Conservation (phyloP, 1,140 invertebrate species). For the Cyphomyrmex costatus region DNA sequence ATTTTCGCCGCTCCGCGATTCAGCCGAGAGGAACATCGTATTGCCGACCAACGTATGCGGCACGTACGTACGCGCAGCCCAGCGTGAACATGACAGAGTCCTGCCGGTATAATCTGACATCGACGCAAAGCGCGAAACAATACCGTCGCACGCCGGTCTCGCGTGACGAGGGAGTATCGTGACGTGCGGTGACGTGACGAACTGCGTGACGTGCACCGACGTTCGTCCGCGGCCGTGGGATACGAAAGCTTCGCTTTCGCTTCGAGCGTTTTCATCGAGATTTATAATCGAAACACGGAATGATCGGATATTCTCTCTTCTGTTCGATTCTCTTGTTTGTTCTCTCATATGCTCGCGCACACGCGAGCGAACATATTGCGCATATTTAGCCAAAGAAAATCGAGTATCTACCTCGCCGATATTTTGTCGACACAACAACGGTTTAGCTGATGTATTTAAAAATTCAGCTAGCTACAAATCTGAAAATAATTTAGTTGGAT, state of each 20-base stretch:
- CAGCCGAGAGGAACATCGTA: slow-evolving; percentile 14
- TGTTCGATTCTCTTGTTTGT: not conserved
- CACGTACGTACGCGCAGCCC: slow-evolving; percentile 34
- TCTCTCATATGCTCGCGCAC: not conserved
- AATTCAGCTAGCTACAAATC: too few species aligned
- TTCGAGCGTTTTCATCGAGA: slow-evolving; percentile 36
- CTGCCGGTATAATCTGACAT: slow-evolving; percentile 69
- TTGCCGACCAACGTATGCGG: not conserved
- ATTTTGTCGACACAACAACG: too few species aligned
- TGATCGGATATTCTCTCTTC: slow-evolving; percentile 28
- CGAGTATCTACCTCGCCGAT: not conserved
- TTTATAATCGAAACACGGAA: slow-evolving; percentile 37
- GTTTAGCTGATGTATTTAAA: too few species aligned
- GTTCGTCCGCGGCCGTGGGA: slow-evolving; percentile 16
- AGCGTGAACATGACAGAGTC: slow-evolving; percentile 66
- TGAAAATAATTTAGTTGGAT: too few species aligned
- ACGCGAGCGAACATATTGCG: not conserved
- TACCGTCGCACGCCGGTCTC: slow-evolving; percentile 46
- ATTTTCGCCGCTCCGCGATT: slow-evolving; percentile 50
- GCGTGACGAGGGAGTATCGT: slow-evolving; percentile 43
- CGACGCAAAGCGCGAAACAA: slow-evolving; percentile 69
- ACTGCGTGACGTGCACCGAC: slow-evolving; percentile 45
- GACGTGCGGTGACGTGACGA: slow-evolving; percentile 50
- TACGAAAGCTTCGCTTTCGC: slow-evolving; percentile 15
- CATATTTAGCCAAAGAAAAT: not conserved